Evolutionary conservation across 2,888 invertebrate species (phyloP), one percentile per base, ranked within the genome.

Genomic region (Trichogramma dendrolimi): DNA sequence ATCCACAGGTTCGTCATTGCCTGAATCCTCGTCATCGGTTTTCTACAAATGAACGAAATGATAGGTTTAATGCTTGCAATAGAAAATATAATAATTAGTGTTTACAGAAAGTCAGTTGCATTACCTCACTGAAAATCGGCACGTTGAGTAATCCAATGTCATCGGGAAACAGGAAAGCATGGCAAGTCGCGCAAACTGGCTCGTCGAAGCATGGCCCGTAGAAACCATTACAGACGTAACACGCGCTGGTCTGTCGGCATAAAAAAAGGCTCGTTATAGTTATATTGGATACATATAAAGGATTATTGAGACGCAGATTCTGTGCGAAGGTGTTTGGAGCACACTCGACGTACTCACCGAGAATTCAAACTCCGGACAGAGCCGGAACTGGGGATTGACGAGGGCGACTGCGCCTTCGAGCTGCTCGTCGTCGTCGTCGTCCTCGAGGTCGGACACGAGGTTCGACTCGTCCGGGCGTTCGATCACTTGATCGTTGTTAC

Each of bases 171-270:
- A 96, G 81, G 79, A 96, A 96, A 50, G 92, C 85, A 76, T 96
- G 96, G 73, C 96, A 96, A 0, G 94, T 93, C 11, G 90, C 87
- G 79, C 96, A 96, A 0, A 94, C 88, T 7, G 94, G 94, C 76
- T 95, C 93, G 41, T 89, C 92, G 76, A 91, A 95, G 78, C 89
- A 92, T 0, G 92, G 91, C 0, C 94, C 94, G 77, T 96, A 96
- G 77, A 91, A 96, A 10, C 96, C 96, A 80, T 91, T 90, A 75
- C 96, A 96, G 61, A 91, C 85, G 73, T 88, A 88, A 77, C 95
- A 95, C 55, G 85, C 81, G 27, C 83, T 80, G 75, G 87, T 86
- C 90, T 91, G 81, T 51, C n/a, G 38, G 51, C 40, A 38, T n/a
- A 38, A 39, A 27, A 44, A 4, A 48, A 41, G 40, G 40, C 2